These are phyloP conservation scores for Nyctereutes procyonoides DNA, from an alignment of 2,113 vertebrate genomes.

Conservation along the genomic window DNA sequence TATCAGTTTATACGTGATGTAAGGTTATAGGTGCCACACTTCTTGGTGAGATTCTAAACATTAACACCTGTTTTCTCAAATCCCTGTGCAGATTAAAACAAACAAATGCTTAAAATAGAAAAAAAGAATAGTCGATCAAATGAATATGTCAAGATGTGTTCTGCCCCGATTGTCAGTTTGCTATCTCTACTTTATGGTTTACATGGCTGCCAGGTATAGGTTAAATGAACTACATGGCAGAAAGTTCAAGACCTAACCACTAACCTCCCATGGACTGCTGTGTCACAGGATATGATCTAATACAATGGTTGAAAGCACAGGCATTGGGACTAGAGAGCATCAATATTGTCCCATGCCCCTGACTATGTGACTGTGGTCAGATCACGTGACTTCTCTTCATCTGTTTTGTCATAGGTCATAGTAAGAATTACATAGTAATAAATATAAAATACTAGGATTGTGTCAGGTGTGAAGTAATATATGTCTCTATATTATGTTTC, in stretches of 20 bases:
- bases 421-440: not conserved
- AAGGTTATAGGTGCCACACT: not conserved
- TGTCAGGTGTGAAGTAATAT: not conserved
- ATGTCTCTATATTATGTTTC: not conserved
- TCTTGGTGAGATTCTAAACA: not conserved
- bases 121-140: not conserved
- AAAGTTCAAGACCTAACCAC: not conserved
- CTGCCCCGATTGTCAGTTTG: not conserved
- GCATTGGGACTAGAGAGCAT: not conserved
- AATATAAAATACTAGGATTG: not conserved
- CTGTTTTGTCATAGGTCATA: not conserved
- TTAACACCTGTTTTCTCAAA: not conserved
- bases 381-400: not conserved
- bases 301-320: not conserved
- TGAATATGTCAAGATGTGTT: not conserved
- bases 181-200: not conserved
- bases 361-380: not conserved
- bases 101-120: not conserved
- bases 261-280: not conserved
- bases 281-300: not conserved
- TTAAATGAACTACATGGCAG: not conserved
- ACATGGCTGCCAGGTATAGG: not conserved
- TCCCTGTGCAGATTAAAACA: not conserved
- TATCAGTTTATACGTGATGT: not conserved
- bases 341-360: not conserved